phyloP scores from a whole-genome alignment of 2,113 vertebrate genomes.

The Ifrita kowaldi region DNA sequence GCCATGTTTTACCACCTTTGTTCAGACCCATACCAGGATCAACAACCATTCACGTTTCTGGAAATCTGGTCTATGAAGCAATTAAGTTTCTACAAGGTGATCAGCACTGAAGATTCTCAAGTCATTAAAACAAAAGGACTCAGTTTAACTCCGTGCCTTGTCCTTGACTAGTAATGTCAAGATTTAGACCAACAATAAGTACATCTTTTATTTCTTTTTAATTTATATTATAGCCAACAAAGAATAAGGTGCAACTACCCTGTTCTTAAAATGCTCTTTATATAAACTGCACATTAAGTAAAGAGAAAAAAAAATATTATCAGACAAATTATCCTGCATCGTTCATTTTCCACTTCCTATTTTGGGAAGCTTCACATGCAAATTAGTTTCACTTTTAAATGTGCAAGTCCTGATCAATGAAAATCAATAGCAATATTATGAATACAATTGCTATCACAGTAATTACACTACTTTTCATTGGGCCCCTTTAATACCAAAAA shows the following conservation, averaged over 20 bases:
- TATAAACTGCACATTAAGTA: not conserved
- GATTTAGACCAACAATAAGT: not conserved
- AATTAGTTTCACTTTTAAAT: constrained; percentile 5
- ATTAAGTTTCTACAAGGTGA: not conserved
- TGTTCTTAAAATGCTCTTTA: not conserved
- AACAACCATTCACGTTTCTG: not conserved
- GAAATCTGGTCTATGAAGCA: not conserved
- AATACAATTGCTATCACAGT: not conserved
- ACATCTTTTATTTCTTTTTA: not conserved
- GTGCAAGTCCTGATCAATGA: not conserved
- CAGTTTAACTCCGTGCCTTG: not conserved
- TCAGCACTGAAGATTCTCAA: not conserved
- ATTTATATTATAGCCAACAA: not conserved
- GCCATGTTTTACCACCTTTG: not conserved
- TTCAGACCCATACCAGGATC: not conserved
- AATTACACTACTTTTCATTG: not conserved
- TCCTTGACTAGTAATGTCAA: not conserved
- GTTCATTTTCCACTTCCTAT: not conserved
- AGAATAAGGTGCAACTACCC: not conserved
- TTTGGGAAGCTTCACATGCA: not conserved
- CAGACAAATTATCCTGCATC: not conserved
- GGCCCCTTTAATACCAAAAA: not conserved
- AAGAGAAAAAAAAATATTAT: not conserved
- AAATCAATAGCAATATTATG: not conserved
- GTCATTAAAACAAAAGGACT: not conserved